phyloP scores from a whole-genome alignment of 2,888 invertebrate species.

The Trilocha varians region DNA sequence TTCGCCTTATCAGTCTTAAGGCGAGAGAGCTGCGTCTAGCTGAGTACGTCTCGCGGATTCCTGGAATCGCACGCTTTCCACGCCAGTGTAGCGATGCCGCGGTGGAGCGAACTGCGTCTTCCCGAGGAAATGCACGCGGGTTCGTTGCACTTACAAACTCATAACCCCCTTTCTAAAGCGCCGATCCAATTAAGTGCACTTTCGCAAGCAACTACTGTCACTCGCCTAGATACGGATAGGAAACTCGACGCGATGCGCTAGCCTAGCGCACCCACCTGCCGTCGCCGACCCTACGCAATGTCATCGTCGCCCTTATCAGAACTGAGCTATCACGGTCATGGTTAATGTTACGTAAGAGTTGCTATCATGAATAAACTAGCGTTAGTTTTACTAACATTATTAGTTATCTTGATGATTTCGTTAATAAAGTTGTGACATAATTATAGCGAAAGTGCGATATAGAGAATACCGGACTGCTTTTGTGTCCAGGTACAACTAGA shows the following conservation, averaged over 20 bases:
- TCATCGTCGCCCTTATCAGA: constrained; percentile 11
- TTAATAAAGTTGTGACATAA: too few relatives aligned
- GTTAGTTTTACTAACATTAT: too few relatives aligned
- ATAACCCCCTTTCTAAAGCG: constrained; percentile 74
- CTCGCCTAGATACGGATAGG: constrained; percentile 72
- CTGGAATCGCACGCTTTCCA: constrained; percentile 66
- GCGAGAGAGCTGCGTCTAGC: constrained; percentile 38
- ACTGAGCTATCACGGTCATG: not conserved
- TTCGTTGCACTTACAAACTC: constrained; percentile 73
- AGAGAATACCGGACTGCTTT: too few relatives aligned
- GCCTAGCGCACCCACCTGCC: constrained; percentile 55
- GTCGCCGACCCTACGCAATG: constrained; percentile 29
- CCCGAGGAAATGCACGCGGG: constrained; percentile 67
- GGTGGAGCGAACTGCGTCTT: constrained; percentile 53
- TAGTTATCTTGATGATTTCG: too few relatives aligned
- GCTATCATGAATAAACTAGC: not conserved
- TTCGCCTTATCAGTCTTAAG: constrained; percentile 41
- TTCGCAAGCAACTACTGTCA: constrained; percentile 72
- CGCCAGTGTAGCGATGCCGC: constrained; percentile 34
- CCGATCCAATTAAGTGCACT: constrained; percentile 74
- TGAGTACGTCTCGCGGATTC: constrained; percentile 40
- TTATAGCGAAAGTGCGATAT: too few relatives aligned
- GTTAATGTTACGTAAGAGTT: not conserved
- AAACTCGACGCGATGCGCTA: constrained; percentile 56
- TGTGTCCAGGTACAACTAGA: too few relatives aligned